Base-by-base conservation (phyloP, 2,797 vertebrate species). In the Tapera naevia region DNA sequence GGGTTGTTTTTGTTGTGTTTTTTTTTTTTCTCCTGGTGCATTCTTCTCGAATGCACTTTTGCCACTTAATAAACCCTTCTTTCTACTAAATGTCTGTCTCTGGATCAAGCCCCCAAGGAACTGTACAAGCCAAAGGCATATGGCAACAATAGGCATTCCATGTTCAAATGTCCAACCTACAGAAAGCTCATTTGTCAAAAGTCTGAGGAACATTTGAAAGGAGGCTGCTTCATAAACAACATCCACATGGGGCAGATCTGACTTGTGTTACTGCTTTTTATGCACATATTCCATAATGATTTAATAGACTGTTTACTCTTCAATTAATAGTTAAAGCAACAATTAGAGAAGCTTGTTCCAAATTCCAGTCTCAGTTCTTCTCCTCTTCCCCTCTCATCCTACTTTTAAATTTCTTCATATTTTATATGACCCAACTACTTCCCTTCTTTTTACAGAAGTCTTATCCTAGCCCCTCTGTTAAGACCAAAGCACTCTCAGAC, bases 151-250 rank as follows among this genome's bases (percentile, higher is more conserved):
- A 95, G 92, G 89, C 76, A 54, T 69, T 93, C 72, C 41, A 2
- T 83, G 71, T 97, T 96, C 91, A 94, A 88, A 90, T 3, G 64
- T 94, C 95, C 72, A 92, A 51, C 51, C 91, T 95, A 94, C 91
- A 96, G 71, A 95, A 89, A 83, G 35, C 96, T 97, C 81, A 91
- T 96, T 94, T 97, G 95, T 96, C 94, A 93, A 58, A 94, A 97
- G 95, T 88, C 46, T 89, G 46, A 88, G 81, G 91, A 96, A 76
- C 58, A 25, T 76, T 95, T 94, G 91, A 85, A 92, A 94, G 78
- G 94, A 96, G 86, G 80, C 48, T 86, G 93, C 91, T 95, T 94
- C 93, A 81, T 93, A 94, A 97, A 95, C 69, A 90, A 56, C 76
- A 82, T 88, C 76, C 76, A 86, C 70, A 69, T 30, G 53, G 71